phyloP scores from a whole-genome alignment of 2,113 vertebrate species.

The Paedocypris sp. region DNA sequence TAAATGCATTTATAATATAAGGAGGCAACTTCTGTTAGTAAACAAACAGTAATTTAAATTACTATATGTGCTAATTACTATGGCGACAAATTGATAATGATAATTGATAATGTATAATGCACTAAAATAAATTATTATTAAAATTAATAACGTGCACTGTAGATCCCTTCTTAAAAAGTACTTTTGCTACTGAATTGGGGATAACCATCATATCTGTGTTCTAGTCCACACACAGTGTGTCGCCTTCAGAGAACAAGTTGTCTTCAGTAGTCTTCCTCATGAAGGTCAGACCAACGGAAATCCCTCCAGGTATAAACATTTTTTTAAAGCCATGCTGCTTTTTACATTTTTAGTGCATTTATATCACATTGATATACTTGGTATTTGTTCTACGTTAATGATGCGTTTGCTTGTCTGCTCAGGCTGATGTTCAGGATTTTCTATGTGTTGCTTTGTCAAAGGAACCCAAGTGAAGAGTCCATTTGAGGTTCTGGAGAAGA shows the following conservation, averaged over 20 bases:
- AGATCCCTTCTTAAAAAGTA: no score
- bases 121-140: no score
- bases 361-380: no score
- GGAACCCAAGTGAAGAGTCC: constrained; percentile 7
- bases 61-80: no score
- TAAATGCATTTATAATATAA: no score
- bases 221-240: not conserved
- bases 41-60: no score
- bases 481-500: not conserved
- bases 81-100: no score
- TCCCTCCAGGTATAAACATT: constrained; percentile 5
- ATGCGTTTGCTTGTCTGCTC: not conserved
- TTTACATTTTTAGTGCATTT: not conserved
- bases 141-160: no score
- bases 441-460: not conserved
- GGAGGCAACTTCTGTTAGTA: no score
- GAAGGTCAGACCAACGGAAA: constrained; percentile 8
- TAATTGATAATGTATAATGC: no score
- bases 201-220: not conserved
- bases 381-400: not conserved
- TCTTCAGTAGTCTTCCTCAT: not conserved
- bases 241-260: not conserved
- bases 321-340: not conserved
- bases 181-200: no score
- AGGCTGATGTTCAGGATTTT: no score